These are phyloP conservation scores for Diloba caeruleocephala DNA, from an alignment of 2,888 invertebrate genomes.

Conservation along the genomic window DNA sequence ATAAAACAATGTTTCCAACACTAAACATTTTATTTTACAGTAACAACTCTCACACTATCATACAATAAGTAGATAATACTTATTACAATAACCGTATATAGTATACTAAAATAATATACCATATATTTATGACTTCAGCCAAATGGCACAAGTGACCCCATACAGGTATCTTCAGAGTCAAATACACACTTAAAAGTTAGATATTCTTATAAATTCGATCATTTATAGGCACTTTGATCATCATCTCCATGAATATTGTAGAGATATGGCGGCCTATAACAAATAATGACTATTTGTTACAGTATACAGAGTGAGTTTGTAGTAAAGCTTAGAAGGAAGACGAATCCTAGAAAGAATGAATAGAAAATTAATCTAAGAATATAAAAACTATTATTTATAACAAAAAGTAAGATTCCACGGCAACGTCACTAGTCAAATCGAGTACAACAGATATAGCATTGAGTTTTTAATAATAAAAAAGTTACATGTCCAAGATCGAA, in stretches of 20 bases:
- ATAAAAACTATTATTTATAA: slow-evolving; percentile 22
- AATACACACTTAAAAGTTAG: slow-evolving; percentile 43
- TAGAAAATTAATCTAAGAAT: slow-evolving; percentile 31
- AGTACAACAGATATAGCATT: slow-evolving; percentile 6
- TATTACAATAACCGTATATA: slow-evolving; percentile 67
- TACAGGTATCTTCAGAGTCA: slow-evolving; percentile 37
- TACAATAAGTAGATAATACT: slow-evolving; percentile 83
- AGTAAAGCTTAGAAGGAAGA: slow-evolving; percentile 35
- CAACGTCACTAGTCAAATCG: slow-evolving; percentile 8
- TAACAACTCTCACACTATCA: slow-evolving; percentile 76
- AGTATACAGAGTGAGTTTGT: slow-evolving; percentile 31
- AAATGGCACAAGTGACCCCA: slow-evolving; percentile 72
- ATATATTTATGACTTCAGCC: slow-evolving; percentile 71
- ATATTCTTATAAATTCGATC: slow-evolving; percentile 63
- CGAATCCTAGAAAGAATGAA: slow-evolving; percentile 21
- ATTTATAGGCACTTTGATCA: slow-evolving; percentile 58
- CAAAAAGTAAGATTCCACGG: slow-evolving; percentile 10
- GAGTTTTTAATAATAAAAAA: slow-evolving; percentile 16
- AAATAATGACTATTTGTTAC: slow-evolving; percentile 36
- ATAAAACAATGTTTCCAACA: slow-evolving; percentile 52
- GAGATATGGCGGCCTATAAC: slow-evolving; percentile 27
- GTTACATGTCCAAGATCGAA: slow-evolving; percentile 12
- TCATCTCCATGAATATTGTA: slow-evolving; percentile 22
- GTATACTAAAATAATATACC: slow-evolving; percentile 45
- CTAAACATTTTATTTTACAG: slow-evolving; percentile 81